Percentiles rank a stretch among this genome's conserved stretches.
Conservation (phyloP, 2,888 invertebrate genomes). For the Drosophila neotestacea region DNA sequence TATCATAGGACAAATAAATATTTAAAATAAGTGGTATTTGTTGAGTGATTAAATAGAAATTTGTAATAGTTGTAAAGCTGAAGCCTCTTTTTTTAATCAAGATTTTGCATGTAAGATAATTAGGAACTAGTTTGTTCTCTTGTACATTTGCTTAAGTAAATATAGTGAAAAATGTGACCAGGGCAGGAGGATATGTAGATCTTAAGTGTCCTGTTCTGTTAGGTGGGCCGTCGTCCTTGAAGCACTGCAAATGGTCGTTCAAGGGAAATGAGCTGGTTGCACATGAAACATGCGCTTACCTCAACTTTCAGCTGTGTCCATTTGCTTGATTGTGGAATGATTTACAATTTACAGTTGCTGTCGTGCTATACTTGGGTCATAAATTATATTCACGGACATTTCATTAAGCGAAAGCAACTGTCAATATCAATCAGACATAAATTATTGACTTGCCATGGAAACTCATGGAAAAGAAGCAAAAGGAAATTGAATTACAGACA, state of each 20-base stretch:
- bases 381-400: slow-evolving; percentile 44
- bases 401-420: slow-evolving; percentile 27
- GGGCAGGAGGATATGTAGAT: not conserved
- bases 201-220: slow-evolving; percentile 8
- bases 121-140: too few species aligned
- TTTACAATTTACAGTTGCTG: slow-evolving; percentile 56
- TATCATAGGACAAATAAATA: too few species aligned
- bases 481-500: slow-evolving; percentile 15
- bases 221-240: not conserved
- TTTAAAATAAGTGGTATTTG: too few species aligned
- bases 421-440: slow-evolving; percentile 22
- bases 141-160: too few species aligned
- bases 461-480: not conserved
- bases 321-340: slow-evolving; percentile 59
- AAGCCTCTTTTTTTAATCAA: too few species aligned
- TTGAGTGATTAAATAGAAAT: too few species aligned
- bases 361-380: slow-evolving; percentile 28
- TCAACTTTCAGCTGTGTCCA: not conserved
- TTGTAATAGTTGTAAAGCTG: too few species aligned
- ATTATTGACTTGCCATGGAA: slow-evolving; percentile 12
- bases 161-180: too few species aligned
- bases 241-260: slow-evolving; percentile 41
- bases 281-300: slow-evolving; percentile 14
- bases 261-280: slow-evolving; percentile 45
- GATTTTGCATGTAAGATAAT: too few species aligned